A percentile compares a stretch with the other conserved stretches of the same genome.
phyloP scores from a whole-genome alignment of 2,113 vertebrate genomes.

The Silurus meridionalis region DNA sequence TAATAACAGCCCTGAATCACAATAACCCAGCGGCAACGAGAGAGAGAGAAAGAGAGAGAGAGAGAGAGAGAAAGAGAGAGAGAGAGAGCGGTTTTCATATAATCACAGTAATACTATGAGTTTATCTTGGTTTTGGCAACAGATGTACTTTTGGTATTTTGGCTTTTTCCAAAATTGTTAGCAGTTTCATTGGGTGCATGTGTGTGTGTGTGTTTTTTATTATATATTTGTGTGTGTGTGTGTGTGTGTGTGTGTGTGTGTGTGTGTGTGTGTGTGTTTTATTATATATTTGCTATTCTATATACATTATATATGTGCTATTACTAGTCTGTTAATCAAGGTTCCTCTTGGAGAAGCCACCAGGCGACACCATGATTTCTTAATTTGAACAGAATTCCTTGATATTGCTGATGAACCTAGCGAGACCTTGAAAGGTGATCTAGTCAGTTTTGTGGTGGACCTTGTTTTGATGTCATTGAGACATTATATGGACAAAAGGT shows the following conservation, averaged over 20 bases:
- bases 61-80: slow-evolving; percentile 42
- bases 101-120: slow-evolving; percentile 85
- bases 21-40: slow-evolving; percentile 66
- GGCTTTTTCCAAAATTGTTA: slow-evolving; percentile 84
- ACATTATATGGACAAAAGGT: too few relatives aligned
- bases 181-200: slow-evolving; percentile 67
- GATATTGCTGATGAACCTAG: neutral
- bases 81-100: slow-evolving; percentile 77
- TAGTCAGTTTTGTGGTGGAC: neutral
- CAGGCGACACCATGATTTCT: neutral
- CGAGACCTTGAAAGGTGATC: neutral
- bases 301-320: neutral
- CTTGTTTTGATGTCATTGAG: neutral
- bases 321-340: neutral
- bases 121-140: slow-evolving; percentile 89
- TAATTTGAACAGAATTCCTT: too few relatives aligned
- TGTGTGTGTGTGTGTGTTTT: neutral
- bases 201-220: neutral
- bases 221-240: neutral
- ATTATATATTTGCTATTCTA: neutral
- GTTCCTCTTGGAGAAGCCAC: neutral
- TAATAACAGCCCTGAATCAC: slow-evolving; percentile 79
- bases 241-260: neutral
- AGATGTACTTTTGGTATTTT: slow-evolving; percentile 79
- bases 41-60: neutral